Conservation (phyloP, 2,797 vertebrate genomes). For the Helostoma temminkii region DNA sequence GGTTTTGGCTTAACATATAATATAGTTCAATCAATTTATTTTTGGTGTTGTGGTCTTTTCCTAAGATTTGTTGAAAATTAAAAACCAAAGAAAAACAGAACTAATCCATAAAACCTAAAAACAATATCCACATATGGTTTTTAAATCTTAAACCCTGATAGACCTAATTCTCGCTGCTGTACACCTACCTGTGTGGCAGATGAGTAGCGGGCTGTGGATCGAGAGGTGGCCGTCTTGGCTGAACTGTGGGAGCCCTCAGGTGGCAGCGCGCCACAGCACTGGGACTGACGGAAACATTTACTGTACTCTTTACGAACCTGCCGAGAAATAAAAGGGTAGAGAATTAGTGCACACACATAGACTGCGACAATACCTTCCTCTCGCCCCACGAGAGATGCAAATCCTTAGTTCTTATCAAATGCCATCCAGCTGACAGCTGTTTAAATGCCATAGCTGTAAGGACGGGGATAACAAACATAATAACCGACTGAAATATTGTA, state of each 20-base stretch:
- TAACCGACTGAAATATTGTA: conserved; percentile 29
- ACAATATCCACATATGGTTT: not conserved
- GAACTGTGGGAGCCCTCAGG: conserved; percentile 94
- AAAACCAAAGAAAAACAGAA: not conserved
- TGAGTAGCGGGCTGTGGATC: conserved; percentile 95
- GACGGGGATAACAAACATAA: conserved; percentile 35
- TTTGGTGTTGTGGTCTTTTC: conserved; percentile 9
- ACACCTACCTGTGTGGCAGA: conserved; percentile 94
- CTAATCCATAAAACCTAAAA: not conserved
- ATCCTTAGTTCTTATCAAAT: conserved; percentile 71
- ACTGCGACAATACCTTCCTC: too few species aligned
- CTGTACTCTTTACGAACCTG: conserved; percentile 98
- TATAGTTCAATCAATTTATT: not conserved
- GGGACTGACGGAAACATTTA: conserved; percentile 97
- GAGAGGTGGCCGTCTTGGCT: conserved; percentile 92
- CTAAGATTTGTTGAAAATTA: not conserved
- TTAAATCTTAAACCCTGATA: not conserved
- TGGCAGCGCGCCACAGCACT: conserved; percentile 93
- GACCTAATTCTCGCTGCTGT: not conserved
- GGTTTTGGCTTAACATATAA: conserved; percentile 1
- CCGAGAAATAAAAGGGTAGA: conserved; percentile 38
- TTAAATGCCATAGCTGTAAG: conserved; percentile 65
- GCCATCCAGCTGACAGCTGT: conserved; percentile 61
- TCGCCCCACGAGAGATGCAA: conserved; percentile 34
- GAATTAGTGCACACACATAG: conserved; percentile 19